These are phyloP conservation scores for Propithecus deckenii DNA, from an alignment of 2,797 vertebrate species.

Conservation along the genomic window DNA sequence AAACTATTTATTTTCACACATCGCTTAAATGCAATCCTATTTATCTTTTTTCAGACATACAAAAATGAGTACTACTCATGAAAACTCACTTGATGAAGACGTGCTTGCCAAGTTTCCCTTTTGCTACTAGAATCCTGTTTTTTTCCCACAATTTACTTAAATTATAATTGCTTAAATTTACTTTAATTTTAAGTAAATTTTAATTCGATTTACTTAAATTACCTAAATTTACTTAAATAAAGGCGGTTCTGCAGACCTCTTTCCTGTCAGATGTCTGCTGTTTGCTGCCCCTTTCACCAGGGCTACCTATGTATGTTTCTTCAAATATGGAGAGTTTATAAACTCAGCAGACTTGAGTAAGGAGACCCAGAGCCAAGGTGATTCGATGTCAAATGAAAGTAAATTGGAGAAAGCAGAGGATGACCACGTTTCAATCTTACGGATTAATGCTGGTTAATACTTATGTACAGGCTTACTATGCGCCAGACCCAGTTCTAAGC, in stretches of 20 bases:
- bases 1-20: not conserved
- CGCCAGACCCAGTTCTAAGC: not conserved
- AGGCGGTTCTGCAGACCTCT: not conserved
- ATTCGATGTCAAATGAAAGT: not conserved
- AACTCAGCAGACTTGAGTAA: not conserved
- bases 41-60: not conserved
- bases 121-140: not conserved
- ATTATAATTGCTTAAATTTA: not conserved
- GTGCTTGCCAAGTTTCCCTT: not conserved
- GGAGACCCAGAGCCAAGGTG: not conserved
- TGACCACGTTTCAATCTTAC: no score
- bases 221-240: not conserved
- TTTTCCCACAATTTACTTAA: not conserved
- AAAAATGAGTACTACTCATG: not conserved
- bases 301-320: not conserved
- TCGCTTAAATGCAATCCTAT: not conserved
- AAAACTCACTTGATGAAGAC: not conserved
- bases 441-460: not conserved
- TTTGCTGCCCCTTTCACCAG: not conserved
- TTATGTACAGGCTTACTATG: not conserved
- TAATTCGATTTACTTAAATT: not conserved
- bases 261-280: not conserved
- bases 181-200: not conserved
- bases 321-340: not conserved
- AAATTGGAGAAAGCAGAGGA: not conserved